Percentiles rank a stretch among this genome's conserved stretches.
phyloP scores from a whole-genome alignment of 2,888 invertebrate species.

The Syrista parreyssii region DNA sequence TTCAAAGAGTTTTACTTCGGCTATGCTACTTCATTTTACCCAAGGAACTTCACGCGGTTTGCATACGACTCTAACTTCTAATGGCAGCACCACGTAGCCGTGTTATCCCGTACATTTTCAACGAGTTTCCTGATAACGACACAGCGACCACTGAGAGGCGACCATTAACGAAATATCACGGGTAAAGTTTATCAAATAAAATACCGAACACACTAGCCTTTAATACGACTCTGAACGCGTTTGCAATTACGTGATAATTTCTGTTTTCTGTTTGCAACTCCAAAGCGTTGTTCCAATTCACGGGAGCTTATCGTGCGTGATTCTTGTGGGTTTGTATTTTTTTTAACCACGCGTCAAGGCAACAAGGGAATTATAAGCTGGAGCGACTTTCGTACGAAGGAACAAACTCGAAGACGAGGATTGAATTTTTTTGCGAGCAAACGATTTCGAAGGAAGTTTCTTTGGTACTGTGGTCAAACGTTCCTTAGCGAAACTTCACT shows the following conservation, averaged over 20 bases:
- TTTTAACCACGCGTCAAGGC: neutral
- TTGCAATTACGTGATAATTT: neutral
- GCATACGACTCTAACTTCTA: neutral
- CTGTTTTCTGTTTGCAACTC: neutral
- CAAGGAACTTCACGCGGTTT: neutral
- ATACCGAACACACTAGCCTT: neutral
- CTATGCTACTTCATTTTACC: neutral
- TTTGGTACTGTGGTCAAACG: conserved; percentile 35
- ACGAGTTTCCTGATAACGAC: conserved; percentile 4
- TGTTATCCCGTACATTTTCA: neutral
- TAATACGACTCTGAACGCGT: neutral
- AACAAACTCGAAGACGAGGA: neutral
- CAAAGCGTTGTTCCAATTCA: neutral
- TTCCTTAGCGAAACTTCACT: neutral
- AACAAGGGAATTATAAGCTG: no score
- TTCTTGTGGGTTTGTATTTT: neutral
- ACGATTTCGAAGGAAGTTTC: conserved; percentile 34
- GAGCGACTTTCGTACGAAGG: no score
- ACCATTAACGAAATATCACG: conserved; percentile 1
- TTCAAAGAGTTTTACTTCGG: neutral
- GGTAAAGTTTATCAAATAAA: neutral
- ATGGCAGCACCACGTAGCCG: neutral
- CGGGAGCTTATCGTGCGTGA: neutral
- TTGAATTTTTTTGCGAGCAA: neutral
- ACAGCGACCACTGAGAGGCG: neutral